Evolutionary conservation across 2,888 invertebrate genomes (phyloP), one percentile per base, ranked within the genome.

Genomic region (Melieria crassipennis): DNA sequence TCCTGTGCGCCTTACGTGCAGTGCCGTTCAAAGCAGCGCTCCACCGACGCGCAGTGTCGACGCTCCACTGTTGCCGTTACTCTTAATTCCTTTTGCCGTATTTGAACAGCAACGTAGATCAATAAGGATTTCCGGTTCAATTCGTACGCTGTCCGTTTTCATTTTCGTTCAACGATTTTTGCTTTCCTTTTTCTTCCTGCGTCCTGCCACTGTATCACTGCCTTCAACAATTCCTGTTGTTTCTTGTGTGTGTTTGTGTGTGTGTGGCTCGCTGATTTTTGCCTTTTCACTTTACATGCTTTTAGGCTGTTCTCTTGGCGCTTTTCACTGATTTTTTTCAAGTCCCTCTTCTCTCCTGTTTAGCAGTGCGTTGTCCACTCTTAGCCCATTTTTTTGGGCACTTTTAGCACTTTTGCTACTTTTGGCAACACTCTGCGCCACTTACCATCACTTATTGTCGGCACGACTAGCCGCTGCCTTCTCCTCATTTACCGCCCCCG

Each of bases 91-190:
- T 58, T 66, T 50, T 65, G 57, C 56, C 57, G 45, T 50, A 67
- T 65, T 55, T 67, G 67, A 45, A 42, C 73, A 65, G 70, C 65
- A 65, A 78, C 77, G 79, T 79, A 81, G 82, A 82, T 84, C 84
- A 83, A 83, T 84, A 81, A 82, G 83, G 83, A 83, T 83, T 82
- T 83, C 83, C 83, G 83, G 77, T 82, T 81, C 81, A 81, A 82
- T 83, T 80, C 81, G 77, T 82, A 52, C 52, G 60, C 55, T 52
- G 70, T 70, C 70, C 70, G 60, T 70, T 70, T 65, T 60, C 60
- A 70, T 70, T 70, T 70, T 60, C 55, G 70, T 65, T 70, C 61
- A 58, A 13, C 57, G 30, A 30, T 30, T 30, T 48, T 48, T 61
- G 43, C 5, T 67, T 43, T 5, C 13, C 10, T 45, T 9, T 58